These are phyloP conservation scores for Siderastrea radians DNA, from an alignment of 92 coral and sea anemone genomes.

Conservation along the genomic window DNA sequence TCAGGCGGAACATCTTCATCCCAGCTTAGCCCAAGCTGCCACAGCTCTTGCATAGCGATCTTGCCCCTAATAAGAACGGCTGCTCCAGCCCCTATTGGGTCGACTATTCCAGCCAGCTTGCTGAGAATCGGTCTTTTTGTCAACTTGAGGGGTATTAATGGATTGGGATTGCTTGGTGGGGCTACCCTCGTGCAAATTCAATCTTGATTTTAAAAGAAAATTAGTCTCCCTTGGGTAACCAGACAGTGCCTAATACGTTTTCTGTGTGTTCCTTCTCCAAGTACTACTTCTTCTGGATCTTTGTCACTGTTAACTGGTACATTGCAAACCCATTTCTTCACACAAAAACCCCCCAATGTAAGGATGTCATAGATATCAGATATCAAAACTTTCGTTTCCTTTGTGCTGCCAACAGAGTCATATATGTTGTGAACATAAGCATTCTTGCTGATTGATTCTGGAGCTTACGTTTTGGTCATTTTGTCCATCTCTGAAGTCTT, in stretches of 20 bases:
- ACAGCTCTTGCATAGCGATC: constrained; percentile 52
- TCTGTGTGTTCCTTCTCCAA: constrained; percentile 1
- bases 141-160: background rate
- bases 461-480: background rate
- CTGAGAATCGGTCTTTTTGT: constrained; percentile 46
- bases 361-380: background rate
- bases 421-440: background rate
- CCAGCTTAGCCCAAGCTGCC: constrained; percentile 59
- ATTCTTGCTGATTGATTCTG: background rate
- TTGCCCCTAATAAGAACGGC: constrained; percentile 41
- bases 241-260: constrained; percentile 40
- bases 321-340: background rate
- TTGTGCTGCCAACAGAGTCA: background rate
- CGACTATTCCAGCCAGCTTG: constrained; percentile 23
- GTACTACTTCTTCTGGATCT: background rate
- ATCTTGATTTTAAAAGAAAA: constrained; percentile 22
- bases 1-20: constrained; percentile 47
- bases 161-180: background rate
- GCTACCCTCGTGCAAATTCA: background rate
- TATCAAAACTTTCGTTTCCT: background rate
- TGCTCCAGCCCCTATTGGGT: constrained; percentile 52
- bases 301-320: background rate
- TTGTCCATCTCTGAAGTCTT: background rate
- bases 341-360: background rate
- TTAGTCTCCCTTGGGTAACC: constrained; percentile 45